Percentiles rank a stretch among this genome's conserved stretches.
Conservation (phyloP, 2,113 vertebrate genomes). For the Gracilinanus agilis region DNA sequence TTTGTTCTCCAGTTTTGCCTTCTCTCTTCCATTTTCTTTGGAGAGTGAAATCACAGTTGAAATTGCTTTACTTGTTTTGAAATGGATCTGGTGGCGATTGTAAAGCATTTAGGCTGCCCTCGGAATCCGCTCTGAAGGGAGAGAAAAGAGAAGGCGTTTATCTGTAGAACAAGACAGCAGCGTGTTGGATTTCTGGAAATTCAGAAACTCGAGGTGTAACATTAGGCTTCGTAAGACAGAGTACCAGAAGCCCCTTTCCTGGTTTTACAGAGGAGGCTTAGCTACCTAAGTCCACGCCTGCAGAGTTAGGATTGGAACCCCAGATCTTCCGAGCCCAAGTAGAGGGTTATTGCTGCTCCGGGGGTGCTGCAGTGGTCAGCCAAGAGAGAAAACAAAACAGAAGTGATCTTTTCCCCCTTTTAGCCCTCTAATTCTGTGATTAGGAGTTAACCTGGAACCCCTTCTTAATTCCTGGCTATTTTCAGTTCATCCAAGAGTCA, state of each 20-base stretch:
- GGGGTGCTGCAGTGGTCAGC: neutral
- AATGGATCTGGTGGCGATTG: slow-evolving; percentile 41
- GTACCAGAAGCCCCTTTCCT: neutral
- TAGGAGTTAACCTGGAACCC: neutral
- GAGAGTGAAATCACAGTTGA: slow-evolving; percentile 45
- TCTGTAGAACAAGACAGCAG: slow-evolving; percentile 52
- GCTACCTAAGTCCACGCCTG: neutral
- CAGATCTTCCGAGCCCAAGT: neutral
- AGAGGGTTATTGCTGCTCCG: neutral
- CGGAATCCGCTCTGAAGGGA: slow-evolving; percentile 45
- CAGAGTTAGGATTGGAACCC: neutral
- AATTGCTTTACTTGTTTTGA: slow-evolving; percentile 53
- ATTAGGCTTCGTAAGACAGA: neutral
- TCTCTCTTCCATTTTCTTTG: slow-evolving; percentile 46
- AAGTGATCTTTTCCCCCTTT: neutral
- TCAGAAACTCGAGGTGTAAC: slow-evolving; percentile 33
- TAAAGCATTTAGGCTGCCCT: slow-evolving; percentile 34
- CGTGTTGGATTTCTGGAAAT: slow-evolving; percentile 37
- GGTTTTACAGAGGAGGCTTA: neutral
- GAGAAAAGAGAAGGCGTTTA: slow-evolving; percentile 40
- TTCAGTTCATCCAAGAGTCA: neutral
- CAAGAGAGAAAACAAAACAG: neutral
- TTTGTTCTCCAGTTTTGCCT: slow-evolving; percentile 50
- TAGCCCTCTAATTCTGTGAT: neutral
- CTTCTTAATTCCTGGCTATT: neutral